Evolutionary conservation across 2,113 vertebrate genomes (phyloP).

Genomic region (Cyphomyrus discorhynchus): DNA sequence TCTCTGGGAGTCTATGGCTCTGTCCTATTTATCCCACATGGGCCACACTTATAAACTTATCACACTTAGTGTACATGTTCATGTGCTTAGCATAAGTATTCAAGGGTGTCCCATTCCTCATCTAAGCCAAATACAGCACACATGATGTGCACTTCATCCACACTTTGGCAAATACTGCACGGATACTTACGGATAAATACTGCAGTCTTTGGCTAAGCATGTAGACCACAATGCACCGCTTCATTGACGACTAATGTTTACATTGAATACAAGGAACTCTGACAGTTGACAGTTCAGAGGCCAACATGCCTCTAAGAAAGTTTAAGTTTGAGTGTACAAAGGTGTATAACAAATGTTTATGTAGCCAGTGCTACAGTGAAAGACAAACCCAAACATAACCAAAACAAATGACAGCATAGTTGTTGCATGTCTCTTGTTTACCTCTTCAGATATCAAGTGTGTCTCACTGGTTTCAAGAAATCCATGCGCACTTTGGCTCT

Average conservation of each 20-base stretch:
- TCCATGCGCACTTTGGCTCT: background rate
- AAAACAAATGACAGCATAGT: background rate
- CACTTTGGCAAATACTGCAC: background rate
- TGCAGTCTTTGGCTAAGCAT: background rate
- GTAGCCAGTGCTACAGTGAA: background rate
- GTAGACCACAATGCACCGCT: background rate
- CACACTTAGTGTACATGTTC: background rate
- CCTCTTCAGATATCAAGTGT: background rate
- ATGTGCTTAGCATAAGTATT: background rate
- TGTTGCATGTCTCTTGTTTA: background rate
- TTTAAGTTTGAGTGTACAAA: background rate
- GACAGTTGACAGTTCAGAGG: background rate
- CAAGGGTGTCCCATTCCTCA: background rate
- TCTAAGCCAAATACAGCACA: background rate
- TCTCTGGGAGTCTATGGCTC: background rate
- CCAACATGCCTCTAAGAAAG: background rate
- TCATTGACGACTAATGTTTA: background rate
- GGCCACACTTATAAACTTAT: background rate
- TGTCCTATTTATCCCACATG: background rate
- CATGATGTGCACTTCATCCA: background rate
- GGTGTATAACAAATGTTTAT: background rate
- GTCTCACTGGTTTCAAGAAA: background rate
- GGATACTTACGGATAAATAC: background rate
- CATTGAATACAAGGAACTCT: background rate
- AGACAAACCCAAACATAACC: background rate